These are phyloP conservation scores for Corythornis cristatus DNA, from an alignment of 2,113 vertebrate genomes.

Conservation along the genomic window DNA sequence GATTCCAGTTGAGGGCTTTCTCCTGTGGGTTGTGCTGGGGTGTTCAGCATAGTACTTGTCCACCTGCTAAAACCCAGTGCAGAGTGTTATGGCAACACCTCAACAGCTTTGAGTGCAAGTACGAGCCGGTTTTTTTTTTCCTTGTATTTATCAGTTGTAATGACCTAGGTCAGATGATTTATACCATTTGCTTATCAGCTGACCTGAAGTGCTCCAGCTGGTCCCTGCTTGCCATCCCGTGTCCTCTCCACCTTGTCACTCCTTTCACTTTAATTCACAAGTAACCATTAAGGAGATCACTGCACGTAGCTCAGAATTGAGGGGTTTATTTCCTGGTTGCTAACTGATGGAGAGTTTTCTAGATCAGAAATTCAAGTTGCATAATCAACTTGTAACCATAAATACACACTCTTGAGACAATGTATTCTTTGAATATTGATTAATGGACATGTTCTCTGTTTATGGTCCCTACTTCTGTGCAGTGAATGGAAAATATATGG, in stretches of 20 bases:
- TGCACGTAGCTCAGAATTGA: neutral
- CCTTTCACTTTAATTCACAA: conserved; percentile 5
- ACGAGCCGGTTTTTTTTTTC: neutral
- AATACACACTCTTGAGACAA: conserved; percentile 46
- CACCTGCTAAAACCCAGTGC: neutral
- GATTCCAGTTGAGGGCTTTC: neutral
- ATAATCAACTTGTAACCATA: conserved; percentile 42
- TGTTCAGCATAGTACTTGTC: neutral
- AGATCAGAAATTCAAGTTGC: conserved; percentile 28
- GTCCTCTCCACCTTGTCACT: conserved; percentile 35
- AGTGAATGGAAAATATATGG: conserved; percentile 20
- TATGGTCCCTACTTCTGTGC: neutral
- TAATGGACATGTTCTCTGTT: conserved; percentile 15
- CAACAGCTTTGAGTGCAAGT: neutral
- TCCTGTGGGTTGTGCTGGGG: neutral
- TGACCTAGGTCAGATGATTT: neutral
- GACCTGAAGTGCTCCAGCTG: conserved; percentile 17
- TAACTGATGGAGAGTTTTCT: conserved; percentile 27
- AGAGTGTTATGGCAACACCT: neutral
- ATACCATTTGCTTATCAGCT: neutral
- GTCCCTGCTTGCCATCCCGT: neutral
- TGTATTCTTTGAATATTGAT: conserved; percentile 61
- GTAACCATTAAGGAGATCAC: conserved; percentile 10
- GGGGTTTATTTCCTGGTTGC: neutral
- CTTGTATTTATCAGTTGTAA: neutral